A percentile compares a stretch with the other conserved stretches of the same genome.
These are phyloP conservation scores for Drosophila parabipectinata DNA, from an alignment of 1,140 invertebrate genomes.

Conservation along the genomic window DNA sequence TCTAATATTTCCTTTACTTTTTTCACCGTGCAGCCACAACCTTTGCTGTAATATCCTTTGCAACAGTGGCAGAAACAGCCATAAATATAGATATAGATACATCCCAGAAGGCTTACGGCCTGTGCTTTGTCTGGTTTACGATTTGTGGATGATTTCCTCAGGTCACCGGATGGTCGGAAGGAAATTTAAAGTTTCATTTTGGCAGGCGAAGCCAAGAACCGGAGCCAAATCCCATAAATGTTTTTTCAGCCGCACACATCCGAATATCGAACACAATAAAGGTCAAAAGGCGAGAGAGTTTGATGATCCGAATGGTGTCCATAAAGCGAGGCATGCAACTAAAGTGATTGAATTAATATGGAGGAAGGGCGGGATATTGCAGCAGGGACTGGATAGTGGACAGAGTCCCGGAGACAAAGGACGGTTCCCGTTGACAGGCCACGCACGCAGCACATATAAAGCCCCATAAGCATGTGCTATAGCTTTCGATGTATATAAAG, in stretches of 20 bases:
- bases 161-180: conserved; percentile 33
- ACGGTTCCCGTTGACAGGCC: conserved; percentile 48
- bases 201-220: conserved; percentile 4
- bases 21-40: not conserved
- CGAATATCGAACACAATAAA: conserved; percentile 25
- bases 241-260: conserved; percentile 12
- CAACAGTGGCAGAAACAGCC: conserved; percentile 9
- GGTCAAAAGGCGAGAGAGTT: conserved; percentile 42
- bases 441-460: conserved; percentile 51
- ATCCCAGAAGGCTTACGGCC: conserved; percentile 54
- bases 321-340: conserved; percentile 48
- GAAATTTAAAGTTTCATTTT: conserved; percentile 61
- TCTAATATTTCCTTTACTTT: not conserved
- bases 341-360: conserved; percentile 75
- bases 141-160: conserved; percentile 60
- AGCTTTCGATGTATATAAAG: not conserved
- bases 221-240: conserved; percentile 28
- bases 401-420: conserved; percentile 26
- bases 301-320: conserved; percentile 33
- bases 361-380: conserved; percentile 35
- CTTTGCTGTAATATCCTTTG: conserved; percentile 15
- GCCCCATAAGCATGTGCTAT: conserved; percentile 24
- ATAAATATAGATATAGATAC: conserved; percentile 48
- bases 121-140: conserved; percentile 60
- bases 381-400: conserved; percentile 1